These are phyloP conservation scores for Diglossa cyanea DNA, from an alignment of 2,797 vertebrate genomes.

Conservation along the genomic window DNA sequence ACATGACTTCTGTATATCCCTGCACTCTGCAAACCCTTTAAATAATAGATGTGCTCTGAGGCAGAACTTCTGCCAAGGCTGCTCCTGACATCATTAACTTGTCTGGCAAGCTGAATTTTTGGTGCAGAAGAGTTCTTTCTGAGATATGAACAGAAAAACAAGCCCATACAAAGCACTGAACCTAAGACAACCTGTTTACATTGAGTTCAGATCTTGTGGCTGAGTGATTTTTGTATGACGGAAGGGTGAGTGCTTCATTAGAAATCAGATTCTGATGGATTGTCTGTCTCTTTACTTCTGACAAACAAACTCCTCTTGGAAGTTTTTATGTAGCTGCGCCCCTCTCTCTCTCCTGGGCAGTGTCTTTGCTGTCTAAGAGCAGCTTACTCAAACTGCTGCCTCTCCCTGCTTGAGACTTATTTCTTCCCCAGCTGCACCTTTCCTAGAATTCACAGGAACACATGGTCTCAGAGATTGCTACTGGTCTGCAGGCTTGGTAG, in stretches of 20 bases:
- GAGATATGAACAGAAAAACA: neutral
- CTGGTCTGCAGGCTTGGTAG: neutral
- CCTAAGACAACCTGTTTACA: neutral
- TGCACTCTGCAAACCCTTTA: neutral
- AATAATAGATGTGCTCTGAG: conserved; percentile 13
- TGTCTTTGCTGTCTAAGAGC: neutral
- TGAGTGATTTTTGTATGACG: neutral
- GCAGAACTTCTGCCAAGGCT: neutral
- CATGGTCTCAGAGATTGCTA: rapidly evolving
- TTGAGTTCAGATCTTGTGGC: neutral
- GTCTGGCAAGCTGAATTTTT: neutral
- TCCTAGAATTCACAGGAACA: neutral
- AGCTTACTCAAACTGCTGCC: neutral
- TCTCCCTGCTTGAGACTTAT: neutral
- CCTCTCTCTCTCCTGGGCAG: neutral
- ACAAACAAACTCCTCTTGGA: neutral
- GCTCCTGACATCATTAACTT: neutral
- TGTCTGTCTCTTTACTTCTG: neutral
- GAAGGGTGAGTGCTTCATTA: neutral
- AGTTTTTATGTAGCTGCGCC: neutral
- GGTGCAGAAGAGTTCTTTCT: neutral
- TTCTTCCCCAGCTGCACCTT: neutral
- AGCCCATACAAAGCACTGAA: neutral
- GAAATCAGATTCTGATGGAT: neutral
- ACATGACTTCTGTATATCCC: neutral